phyloP scores from a whole-genome alignment of 1,140 invertebrate genomes.

The Drosophila ogumai region DNA sequence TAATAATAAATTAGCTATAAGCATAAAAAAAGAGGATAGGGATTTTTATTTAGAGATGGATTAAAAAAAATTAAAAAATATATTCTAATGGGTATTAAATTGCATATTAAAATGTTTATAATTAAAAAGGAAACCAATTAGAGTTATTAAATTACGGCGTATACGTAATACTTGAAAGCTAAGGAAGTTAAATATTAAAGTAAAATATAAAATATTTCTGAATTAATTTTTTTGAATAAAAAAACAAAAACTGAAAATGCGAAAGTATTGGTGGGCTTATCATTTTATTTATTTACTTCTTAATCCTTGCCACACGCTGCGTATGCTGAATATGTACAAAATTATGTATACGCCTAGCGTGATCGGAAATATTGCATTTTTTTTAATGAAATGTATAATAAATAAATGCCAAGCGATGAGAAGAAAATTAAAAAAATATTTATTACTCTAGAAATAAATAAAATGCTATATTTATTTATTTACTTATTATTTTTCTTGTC shows the following conservation, averaged over 20 bases:
- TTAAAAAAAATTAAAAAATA: too few species aligned
- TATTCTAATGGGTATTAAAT: not conserved
- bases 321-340: not conserved
- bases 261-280: not conserved
- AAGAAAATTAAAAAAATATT: too few species aligned
- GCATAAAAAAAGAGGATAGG: too few species aligned
- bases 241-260: not conserved
- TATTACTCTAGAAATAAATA: too few species aligned
- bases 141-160: too few species aligned
- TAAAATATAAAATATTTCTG: not conserved
- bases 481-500: not conserved
- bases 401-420: not conserved
- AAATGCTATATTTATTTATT: not conserved
- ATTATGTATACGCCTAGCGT: conserved; percentile 1
- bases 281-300: not conserved
- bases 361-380: not conserved
- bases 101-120: too few species aligned
- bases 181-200: not conserved
- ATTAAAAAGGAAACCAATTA: too few species aligned
- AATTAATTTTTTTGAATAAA: too few species aligned
- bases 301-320: not conserved
- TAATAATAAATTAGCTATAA: too few species aligned
- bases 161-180: not conserved
- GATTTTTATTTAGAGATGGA: too few species aligned
- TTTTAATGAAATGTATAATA: not conserved